These are phyloP conservation scores for Calephelis perditalis DNA, from an alignment of 2,888 invertebrate genomes.

Conservation along the genomic window DNA sequence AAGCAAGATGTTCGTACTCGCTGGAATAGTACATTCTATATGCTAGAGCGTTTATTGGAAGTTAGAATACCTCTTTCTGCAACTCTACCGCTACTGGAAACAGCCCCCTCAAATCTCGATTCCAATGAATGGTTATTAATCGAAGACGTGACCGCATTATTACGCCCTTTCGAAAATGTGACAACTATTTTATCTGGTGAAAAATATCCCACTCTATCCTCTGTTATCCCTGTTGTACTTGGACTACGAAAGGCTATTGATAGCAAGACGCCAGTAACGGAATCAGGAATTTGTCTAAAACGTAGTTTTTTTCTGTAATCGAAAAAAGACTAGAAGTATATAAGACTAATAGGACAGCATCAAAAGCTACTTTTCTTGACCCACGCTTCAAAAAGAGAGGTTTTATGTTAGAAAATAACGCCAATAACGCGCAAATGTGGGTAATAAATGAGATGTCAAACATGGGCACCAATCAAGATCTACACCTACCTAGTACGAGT, in stretches of 20 bases:
- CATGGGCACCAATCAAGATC: constrained; percentile 22
- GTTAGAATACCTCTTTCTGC: constrained; percentile 31
- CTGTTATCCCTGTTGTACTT: constrained; percentile 31
- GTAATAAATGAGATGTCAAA: constrained; percentile 28
- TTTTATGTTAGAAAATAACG: constrained; percentile 29
- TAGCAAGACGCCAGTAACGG: constrained; percentile 24
- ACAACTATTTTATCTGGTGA: constrained; percentile 32
- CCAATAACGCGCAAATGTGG: constrained; percentile 29
- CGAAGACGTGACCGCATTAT: constrained; percentile 27
- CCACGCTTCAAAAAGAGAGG: constrained; percentile 28
- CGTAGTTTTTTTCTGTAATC: constrained; percentile 23
- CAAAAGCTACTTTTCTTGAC: constrained; percentile 30
- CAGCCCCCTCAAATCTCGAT: constrained; percentile 25
- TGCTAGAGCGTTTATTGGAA: constrained; percentile 30
- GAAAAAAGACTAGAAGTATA: constrained; percentile 29
- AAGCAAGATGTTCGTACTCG: constrained; percentile 36
- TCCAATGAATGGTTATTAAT: constrained; percentile 30
- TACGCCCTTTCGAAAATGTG: constrained; percentile 30
- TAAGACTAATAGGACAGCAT: constrained; percentile 30
- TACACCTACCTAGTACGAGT: constrained; percentile 25
- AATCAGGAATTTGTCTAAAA: constrained; percentile 26
- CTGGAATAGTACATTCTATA: constrained; percentile 33
- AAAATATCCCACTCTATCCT: constrained; percentile 34
- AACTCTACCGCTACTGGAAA: constrained; percentile 25
- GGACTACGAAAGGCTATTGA: constrained; percentile 29